Evolutionary conservation across 2,888 invertebrate genomes (phyloP).

Genomic region (Hyposoter dolosus): DNA sequence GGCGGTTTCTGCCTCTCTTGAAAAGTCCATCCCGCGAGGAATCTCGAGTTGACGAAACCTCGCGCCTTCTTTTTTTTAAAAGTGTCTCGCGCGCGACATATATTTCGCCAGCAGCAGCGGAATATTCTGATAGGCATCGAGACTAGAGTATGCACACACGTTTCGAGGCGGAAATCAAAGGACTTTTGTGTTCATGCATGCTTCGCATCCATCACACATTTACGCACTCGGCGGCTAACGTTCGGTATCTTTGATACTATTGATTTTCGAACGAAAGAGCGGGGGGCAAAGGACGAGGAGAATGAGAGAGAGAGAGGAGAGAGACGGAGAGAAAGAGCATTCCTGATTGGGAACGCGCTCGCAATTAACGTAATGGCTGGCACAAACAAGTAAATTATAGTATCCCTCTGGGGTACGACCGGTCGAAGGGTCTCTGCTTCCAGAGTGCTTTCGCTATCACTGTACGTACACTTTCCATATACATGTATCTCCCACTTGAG

Average conservation of each 20-base stretch:
- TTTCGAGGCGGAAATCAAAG: background rate
- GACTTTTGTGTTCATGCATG: background rate
- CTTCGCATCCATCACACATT: slow-evolving; percentile 26
- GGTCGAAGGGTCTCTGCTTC: slow-evolving; percentile 66
- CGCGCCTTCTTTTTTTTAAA: background rate
- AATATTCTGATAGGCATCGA: background rate
- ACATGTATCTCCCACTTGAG: slow-evolving; percentile 23
- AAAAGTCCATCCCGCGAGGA: background rate
- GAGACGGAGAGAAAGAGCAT: slow-evolving; percentile 63
- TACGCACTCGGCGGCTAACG: slow-evolving; percentile 50
- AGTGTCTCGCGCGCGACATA: background rate
- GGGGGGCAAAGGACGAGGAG: slow-evolving; percentile 9
- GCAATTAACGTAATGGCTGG: slow-evolving; percentile 79
- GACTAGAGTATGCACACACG: background rate
- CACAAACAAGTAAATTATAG: slow-evolving; percentile 79
- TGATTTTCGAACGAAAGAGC: slow-evolving; percentile 63
- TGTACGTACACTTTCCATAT: slow-evolving; percentile 36
- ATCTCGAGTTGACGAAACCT: background rate
- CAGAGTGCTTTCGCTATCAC: slow-evolving; percentile 53
- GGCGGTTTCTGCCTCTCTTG: too few relatives aligned
- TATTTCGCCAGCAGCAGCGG: background rate
- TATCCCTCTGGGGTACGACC: slow-evolving; percentile 69
- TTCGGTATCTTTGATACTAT: slow-evolving; percentile 61
- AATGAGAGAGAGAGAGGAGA: slow-evolving; percentile 19
- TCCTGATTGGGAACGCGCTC: slow-evolving; percentile 74